Evolutionary conservation across 2,888 invertebrate genomes (phyloP).

Genomic region (Bursaphelenchus okinawaensis): DNA sequence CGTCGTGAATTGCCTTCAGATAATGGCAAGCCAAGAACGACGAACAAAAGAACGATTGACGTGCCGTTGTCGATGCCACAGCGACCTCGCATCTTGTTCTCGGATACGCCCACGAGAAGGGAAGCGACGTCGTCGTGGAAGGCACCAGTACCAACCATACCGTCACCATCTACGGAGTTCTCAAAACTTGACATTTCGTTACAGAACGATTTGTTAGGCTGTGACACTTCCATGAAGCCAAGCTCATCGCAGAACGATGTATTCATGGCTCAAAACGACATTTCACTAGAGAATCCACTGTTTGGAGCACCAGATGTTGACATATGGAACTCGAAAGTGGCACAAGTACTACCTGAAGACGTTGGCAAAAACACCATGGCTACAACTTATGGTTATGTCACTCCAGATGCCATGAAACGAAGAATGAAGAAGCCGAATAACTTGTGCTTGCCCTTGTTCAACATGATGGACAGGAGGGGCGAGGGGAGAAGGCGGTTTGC

Average conservation of each 20-base stretch:
- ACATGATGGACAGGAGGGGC: background rate
- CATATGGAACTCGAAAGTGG: background rate
- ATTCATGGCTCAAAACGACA: conserved; percentile 4
- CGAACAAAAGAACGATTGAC: conserved; percentile 37
- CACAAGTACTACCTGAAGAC: background rate
- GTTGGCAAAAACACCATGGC: background rate
- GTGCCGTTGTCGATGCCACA: conserved; percentile 26
- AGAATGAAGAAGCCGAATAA: conserved; percentile 2
- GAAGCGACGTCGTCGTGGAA: background rate
- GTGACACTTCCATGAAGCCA: conserved; percentile 4
- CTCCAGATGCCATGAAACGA: background rate
- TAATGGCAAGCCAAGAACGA: conserved; percentile 51
- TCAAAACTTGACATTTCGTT: conserved; percentile 33
- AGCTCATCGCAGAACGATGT: background rate
- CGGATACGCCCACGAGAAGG: conserved; percentile 15
- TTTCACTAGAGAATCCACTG: conserved; percentile 23
- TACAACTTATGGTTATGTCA: background rate
- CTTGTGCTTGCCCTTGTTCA: conserved; percentile 8
- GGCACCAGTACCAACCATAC: conserved; percentile 32
- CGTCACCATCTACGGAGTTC: conserved; percentile 56
- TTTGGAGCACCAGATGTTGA: conserved; percentile 9
- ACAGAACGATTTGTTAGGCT: conserved; percentile 38
- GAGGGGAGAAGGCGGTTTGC: too few species aligned
- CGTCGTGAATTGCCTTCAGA: conserved; percentile 11
- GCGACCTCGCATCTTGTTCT: conserved; percentile 15